Percentiles rank a stretch among this genome's conserved stretches.
Conservation (phyloP, 2,888 invertebrate genomes). For the Laspeyria flexula region DNA sequence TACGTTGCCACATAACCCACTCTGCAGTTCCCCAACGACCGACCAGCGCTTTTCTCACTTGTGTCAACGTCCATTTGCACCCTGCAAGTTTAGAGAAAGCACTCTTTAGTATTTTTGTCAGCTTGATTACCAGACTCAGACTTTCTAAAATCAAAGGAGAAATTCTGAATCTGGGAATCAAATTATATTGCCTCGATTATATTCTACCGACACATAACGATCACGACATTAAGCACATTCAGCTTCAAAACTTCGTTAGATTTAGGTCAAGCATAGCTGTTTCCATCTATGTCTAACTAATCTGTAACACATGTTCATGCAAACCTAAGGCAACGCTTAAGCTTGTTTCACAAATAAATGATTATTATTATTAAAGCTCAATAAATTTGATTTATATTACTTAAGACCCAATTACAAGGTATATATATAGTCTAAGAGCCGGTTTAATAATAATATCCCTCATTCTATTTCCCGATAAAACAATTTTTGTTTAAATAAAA, state of each 20-base stretch:
- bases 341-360: too few species aligned
- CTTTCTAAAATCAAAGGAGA: background rate
- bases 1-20: constrained; percentile 92
- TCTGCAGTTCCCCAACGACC: constrained; percentile 89
- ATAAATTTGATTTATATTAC: too few species aligned
- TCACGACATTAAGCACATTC: background rate
- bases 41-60: constrained; percentile 90
- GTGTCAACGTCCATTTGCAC: constrained; percentile 94
- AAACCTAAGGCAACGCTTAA: background rate
- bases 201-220: background rate
- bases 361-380: too few species aligned
- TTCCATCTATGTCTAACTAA: background rate
- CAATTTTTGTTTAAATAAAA: too few species aligned
- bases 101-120: background rate
- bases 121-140: background rate
- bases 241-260: background rate
- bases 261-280: background rate
- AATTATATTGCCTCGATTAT: too few species aligned
- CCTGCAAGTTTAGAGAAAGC: constrained; percentile 76
- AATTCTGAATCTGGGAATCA: background rate
- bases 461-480: too few species aligned
- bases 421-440: too few species aligned
- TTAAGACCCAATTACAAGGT: too few species aligned
- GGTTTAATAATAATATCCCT: too few species aligned
- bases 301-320: background rate